Evolutionary conservation across 2,888 invertebrate species (phyloP).

Genomic region (Pecten maximus): DNA sequence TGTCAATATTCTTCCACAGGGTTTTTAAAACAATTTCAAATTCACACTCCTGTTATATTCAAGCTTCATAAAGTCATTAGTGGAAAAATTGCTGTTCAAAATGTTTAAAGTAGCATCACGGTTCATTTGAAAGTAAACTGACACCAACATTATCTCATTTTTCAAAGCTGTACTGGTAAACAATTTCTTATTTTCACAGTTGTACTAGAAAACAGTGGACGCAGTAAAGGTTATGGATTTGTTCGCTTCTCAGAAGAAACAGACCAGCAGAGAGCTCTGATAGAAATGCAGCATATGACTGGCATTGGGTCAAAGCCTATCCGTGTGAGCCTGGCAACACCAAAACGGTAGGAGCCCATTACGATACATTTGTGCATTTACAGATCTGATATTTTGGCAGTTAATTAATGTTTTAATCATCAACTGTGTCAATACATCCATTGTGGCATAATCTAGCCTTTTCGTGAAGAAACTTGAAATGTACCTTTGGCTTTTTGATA

Average conservation of each 20-base stretch:
- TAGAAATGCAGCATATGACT: slow-evolving; percentile 95
- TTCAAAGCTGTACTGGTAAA: too few species aligned
- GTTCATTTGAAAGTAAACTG: too few species aligned
- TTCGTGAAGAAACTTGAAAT: too few species aligned
- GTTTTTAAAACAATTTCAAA: neutral
- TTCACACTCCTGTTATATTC: neutral
- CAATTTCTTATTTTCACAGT: slow-evolving; percentile 87
- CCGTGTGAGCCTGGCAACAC: slow-evolving; percentile 96
- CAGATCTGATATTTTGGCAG: too few species aligned
- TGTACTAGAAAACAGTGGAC: slow-evolving; percentile 93
- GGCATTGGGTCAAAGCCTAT: slow-evolving; percentile 94
- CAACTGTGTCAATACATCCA: too few species aligned
- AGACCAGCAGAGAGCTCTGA: slow-evolving; percentile 92
- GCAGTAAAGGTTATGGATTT: slow-evolving; percentile 97
- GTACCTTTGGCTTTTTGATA: too few species aligned
- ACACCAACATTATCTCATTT: neutral
- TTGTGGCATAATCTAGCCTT: too few species aligned
- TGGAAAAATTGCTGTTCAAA: too few species aligned
- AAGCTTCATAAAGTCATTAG: too few species aligned
- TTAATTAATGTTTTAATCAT: too few species aligned
- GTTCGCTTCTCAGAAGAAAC: slow-evolving; percentile 94
- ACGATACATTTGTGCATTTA: neutral
- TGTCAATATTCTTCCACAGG: neutral
- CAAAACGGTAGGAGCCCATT: slow-evolving; percentile 83
- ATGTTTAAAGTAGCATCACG: too few species aligned